Conservation (phyloP, 1,140 invertebrate genomes). For the Coenobita brevimanus region DNA sequence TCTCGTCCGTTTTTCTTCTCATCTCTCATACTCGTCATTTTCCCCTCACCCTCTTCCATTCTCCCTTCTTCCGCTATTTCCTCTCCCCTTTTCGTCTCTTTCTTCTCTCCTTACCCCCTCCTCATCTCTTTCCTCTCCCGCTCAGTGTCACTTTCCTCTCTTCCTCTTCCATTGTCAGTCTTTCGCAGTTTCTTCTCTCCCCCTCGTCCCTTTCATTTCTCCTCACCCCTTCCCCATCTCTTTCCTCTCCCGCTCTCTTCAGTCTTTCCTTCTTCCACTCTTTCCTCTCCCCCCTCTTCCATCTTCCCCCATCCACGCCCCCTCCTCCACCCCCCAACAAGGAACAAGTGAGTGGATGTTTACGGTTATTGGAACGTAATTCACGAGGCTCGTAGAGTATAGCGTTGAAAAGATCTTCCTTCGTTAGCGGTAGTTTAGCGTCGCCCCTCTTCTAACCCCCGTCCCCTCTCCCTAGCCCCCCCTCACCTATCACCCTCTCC, state of each 20-base stretch:
- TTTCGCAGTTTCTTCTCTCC: not conserved
- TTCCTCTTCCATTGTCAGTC: not conserved
- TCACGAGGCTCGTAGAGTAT: too few relatives aligned
- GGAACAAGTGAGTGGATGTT: too few relatives aligned
- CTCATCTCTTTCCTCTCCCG: not conserved
- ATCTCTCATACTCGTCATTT: not conserved
- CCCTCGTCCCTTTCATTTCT: not conserved
- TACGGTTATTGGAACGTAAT: too few relatives aligned
- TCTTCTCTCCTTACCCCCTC: conserved; percentile 15
- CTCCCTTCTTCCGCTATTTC: not conserved
- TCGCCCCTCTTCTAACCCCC: too few relatives aligned
- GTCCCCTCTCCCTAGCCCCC: too few relatives aligned
- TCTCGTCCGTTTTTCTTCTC: not conserved
- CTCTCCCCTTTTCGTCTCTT: not conserved
- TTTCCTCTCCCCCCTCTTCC: not conserved
- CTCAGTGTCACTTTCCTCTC: not conserved
- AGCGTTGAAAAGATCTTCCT: too few relatives aligned
- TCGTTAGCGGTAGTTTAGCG: too few relatives aligned
- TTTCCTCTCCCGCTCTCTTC: not conserved
- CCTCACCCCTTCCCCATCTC: not conserved
- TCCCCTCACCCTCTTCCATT: not conserved
- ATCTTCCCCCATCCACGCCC: not conserved
- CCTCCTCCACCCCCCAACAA: too few relatives aligned
- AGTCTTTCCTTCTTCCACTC: not conserved
- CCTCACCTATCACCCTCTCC: too few relatives aligned